These are phyloP conservation scores for Sminthurinus aureus DNA, from an alignment of 2,888 invertebrate genomes.

Conservation along the genomic window DNA sequence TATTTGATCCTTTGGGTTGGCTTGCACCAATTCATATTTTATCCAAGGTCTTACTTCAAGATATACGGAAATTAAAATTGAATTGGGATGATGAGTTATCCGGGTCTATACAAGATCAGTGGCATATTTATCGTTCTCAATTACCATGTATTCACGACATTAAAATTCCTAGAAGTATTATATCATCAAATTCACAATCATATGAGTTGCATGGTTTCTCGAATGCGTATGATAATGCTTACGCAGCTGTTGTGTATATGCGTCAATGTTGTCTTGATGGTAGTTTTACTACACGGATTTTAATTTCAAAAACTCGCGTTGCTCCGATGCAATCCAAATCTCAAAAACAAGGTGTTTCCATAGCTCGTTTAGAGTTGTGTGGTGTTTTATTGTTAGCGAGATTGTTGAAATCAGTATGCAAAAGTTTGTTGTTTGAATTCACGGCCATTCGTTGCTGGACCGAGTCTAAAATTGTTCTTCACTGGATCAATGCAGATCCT, in stretches of 20 bases:
- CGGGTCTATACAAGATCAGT: background rate
- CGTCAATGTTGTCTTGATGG: background rate
- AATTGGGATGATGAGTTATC: slow-evolving; percentile 13
- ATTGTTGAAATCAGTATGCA: background rate
- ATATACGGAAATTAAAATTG: background rate
- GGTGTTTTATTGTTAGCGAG: slow-evolving; percentile 11
- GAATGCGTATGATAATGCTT: slow-evolving; percentile 30
- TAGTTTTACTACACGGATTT: background rate
- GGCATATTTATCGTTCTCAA: background rate
- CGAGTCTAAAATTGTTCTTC: background rate
- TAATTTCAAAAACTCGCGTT: slow-evolving; percentile 52
- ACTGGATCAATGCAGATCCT: slow-evolving; percentile 59
- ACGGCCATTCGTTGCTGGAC: too few relatives aligned
- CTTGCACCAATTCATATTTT: slow-evolving; percentile 1
- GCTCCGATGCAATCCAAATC: slow-evolving; percentile 20
- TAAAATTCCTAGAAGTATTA: background rate
- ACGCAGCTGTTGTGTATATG: slow-evolving; percentile 27
- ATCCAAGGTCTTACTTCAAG: slow-evolving; percentile 17
- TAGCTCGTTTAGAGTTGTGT: slow-evolving; percentile 32
- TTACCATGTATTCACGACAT: background rate
- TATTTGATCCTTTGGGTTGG: slow-evolving; percentile 2
- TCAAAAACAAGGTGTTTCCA: background rate
- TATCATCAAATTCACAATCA: background rate
- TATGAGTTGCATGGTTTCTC: slow-evolving; percentile 39
- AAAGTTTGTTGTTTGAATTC: background rate